These are phyloP conservation scores for Diadegma fenestrale DNA, from an alignment of 2,888 invertebrate species.

Conservation along the genomic window DNA sequence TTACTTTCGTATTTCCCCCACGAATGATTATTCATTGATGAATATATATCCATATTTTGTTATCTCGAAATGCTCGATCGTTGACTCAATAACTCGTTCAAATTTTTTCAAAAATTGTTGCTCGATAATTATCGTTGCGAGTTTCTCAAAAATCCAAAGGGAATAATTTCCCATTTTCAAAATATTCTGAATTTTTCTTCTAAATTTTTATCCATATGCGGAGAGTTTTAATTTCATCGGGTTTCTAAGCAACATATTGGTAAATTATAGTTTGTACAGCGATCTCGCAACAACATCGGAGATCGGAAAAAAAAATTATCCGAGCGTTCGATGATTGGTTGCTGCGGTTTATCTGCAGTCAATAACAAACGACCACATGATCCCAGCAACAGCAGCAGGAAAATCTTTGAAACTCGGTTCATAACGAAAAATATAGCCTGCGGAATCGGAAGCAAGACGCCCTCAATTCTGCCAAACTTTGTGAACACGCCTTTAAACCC, in stretches of 20 bases:
- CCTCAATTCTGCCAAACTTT: not conserved
- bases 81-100: not conserved
- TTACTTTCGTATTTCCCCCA: constrained; percentile 25
- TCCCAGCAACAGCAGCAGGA: not conserved
- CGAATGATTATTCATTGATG: constrained; percentile 54
- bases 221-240: too few species aligned
- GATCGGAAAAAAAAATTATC: constrained; percentile 3
- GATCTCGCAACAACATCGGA: not conserved
- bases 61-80: not conserved
- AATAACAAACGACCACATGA: constrained; percentile 43
- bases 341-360: constrained; percentile 23
- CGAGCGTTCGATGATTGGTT: not conserved
- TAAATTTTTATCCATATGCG: too few species aligned
- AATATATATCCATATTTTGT: constrained; percentile 27
- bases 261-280: not conserved
- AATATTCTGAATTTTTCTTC: too few species aligned
- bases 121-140: not conserved
- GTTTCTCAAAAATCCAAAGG: not conserved
- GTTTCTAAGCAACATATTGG: not conserved
- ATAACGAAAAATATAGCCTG: not conserved
- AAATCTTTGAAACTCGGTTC: constrained; percentile 18
- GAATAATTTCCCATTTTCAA: not conserved
- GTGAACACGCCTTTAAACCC: not conserved
- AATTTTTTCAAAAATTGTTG: not conserved
- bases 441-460: too few species aligned